phyloP scores from a whole-genome alignment of 2,113 vertebrate genomes.

The Thymallus thymallus region DNA sequence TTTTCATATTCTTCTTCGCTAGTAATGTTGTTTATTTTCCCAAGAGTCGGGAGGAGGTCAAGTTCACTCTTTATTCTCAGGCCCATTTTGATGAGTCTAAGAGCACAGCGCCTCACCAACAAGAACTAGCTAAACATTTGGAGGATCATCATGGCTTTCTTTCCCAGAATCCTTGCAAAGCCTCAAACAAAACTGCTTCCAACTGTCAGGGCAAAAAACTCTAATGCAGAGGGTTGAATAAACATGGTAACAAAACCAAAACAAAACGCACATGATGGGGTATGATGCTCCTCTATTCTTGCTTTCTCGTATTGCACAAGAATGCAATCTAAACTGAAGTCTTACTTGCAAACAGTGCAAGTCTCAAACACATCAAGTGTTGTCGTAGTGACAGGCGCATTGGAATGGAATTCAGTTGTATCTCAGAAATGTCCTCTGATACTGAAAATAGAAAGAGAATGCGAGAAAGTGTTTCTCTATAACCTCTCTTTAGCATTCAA shows the following conservation, averaged over 20 bases:
- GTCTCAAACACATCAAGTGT: neutral
- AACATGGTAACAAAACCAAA: neutral
- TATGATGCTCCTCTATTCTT: neutral
- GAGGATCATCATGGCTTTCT: conserved; percentile 1
- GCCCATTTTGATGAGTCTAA: conserved; percentile 3
- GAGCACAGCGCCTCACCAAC: neutral
- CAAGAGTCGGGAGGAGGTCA: neutral
- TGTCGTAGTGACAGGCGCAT: neutral
- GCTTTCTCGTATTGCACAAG: neutral
- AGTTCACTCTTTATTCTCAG: conserved; percentile 14
- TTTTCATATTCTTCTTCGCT: neutral
- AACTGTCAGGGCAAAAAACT: neutral
- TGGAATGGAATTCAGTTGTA: neutral
- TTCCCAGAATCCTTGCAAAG: neutral
- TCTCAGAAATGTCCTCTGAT: neutral
- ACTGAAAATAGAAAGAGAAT: too few relatives aligned
- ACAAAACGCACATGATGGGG: conserved; percentile 13
- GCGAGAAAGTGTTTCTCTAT: neutral
- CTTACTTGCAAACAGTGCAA: neutral
- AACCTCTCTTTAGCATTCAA: neutral
- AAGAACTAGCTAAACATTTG: neutral
- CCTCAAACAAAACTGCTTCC: neutral
- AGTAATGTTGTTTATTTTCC: neutral
- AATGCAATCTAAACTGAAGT: neutral
- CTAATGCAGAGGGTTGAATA: neutral